Conservation (phyloP, 2,888 invertebrate genomes). For the Limnephilus marmoratus region DNA sequence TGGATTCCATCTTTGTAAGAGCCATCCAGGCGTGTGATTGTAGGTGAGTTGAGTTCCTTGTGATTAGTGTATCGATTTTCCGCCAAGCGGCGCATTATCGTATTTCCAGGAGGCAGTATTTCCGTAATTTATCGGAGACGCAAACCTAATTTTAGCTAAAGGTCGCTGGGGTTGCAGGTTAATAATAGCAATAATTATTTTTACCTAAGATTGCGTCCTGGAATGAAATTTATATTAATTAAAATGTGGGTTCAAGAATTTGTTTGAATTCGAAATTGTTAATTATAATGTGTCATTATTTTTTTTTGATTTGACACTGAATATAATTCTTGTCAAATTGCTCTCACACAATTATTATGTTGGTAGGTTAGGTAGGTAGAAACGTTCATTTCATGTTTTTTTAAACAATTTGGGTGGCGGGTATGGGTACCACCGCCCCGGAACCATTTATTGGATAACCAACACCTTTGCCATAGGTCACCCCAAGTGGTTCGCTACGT, state of each 20-base stretch:
- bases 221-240: neutral
- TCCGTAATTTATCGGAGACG: neutral
- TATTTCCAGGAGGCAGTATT: neutral
- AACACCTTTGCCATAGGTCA: no score
- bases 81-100: conserved; percentile 15
- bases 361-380: no score
- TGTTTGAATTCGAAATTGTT: neutral
- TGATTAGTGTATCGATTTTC: conserved; percentile 41
- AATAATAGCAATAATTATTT: neutral
- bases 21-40: conserved; percentile 14
- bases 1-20: neutral
- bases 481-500: no score
- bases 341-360: no score
- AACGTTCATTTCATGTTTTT: neutral
- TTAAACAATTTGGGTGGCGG: no score
- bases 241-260: neutral
- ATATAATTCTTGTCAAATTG: no score
- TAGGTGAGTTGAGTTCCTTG: neutral
- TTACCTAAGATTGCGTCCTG: neutral
- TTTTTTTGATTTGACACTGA: no score
- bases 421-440: no score
- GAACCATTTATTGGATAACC: no score
- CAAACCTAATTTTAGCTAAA: neutral
- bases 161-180: neutral
- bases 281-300: neutral